Conservation (phyloP, 1,140 invertebrate species). For the Idris sp. region DNA sequence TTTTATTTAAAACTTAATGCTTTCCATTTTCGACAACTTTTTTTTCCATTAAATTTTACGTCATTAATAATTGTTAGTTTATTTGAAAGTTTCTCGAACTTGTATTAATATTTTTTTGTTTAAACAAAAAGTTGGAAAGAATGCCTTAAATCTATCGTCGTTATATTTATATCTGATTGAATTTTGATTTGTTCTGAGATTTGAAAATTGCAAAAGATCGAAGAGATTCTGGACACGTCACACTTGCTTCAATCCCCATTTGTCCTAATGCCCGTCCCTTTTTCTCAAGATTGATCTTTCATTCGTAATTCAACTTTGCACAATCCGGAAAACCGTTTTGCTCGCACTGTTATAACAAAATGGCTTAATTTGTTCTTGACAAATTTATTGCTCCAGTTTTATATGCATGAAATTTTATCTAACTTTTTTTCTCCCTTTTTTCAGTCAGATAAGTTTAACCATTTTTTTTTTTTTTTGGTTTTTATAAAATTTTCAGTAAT, state of each 20-base stretch:
- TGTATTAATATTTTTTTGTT: slow-evolving; percentile 27
- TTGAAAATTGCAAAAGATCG: slow-evolving; percentile 37
- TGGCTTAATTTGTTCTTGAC: background rate
- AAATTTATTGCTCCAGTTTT: too few species aligned
- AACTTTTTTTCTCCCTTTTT: too few species aligned
- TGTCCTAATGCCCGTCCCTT: slow-evolving; percentile 30
- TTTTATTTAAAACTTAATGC: too few species aligned
- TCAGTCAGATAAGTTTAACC: too few species aligned
- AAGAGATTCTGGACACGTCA: slow-evolving; percentile 53
- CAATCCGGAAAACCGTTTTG: slow-evolving; percentile 12
- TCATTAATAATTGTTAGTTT: too few species aligned
- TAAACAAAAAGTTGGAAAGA: slow-evolving; percentile 38
- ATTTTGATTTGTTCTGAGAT: slow-evolving; percentile 43
- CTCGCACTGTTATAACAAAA: background rate
- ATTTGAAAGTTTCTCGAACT: too few species aligned
- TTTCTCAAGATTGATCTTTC: slow-evolving; percentile 28
- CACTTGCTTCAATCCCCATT: slow-evolving; percentile 31
- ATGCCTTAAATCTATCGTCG: slow-evolving; percentile 35
- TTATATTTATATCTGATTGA: slow-evolving; percentile 50
- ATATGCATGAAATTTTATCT: too few species aligned
- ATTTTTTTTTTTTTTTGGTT: too few species aligned
- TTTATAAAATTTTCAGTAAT: too few species aligned
- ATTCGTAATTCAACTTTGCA: slow-evolving; percentile 29
- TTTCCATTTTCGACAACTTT: too few species aligned
- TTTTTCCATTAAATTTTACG: too few species aligned